phyloP scores from a whole-genome alignment of 2,888 invertebrate genomes.

The Aquatica leii region DNA sequence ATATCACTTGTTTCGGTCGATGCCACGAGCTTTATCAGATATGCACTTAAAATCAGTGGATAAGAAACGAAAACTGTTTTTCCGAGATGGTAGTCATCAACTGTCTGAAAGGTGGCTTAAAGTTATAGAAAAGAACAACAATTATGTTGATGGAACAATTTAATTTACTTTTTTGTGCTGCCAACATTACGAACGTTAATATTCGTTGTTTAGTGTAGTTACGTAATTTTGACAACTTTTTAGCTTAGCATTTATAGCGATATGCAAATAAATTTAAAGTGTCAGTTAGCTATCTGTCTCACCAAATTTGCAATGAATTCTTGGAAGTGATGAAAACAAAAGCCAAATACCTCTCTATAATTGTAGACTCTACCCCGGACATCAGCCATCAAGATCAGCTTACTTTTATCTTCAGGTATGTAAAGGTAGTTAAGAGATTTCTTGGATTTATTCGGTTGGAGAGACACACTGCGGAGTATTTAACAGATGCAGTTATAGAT shows the following conservation, averaged over 20 bases:
- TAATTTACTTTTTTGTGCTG: too few relatives aligned
- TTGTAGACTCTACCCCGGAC: background rate
- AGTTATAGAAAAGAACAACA: background rate
- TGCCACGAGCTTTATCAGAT: too few relatives aligned
- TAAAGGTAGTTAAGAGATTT: background rate
- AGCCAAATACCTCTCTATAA: background rate
- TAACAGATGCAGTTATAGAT: too few relatives aligned
- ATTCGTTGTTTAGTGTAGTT: too few relatives aligned
- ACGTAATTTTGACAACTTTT: background rate
- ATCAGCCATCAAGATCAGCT: background rate
- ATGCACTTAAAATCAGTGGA: too few relatives aligned
- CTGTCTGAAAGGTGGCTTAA: too few relatives aligned
- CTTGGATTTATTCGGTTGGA: background rate
- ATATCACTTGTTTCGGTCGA: too few relatives aligned
- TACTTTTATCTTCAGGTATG: background rate
- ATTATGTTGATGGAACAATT: background rate
- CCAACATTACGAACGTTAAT: too few relatives aligned
- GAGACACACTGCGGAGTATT: slow-evolving; percentile 1
- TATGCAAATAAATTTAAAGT: background rate
- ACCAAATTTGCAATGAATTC: background rate
- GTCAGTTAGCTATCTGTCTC: background rate
- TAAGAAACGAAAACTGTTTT: too few relatives aligned
- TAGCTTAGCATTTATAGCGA: background rate
- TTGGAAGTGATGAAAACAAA: background rate
- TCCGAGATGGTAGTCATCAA: too few relatives aligned